These are phyloP conservation scores for Anagrus nilaparvatae DNA, from an alignment of 1,140 invertebrate species.

Conservation along the genomic window DNA sequence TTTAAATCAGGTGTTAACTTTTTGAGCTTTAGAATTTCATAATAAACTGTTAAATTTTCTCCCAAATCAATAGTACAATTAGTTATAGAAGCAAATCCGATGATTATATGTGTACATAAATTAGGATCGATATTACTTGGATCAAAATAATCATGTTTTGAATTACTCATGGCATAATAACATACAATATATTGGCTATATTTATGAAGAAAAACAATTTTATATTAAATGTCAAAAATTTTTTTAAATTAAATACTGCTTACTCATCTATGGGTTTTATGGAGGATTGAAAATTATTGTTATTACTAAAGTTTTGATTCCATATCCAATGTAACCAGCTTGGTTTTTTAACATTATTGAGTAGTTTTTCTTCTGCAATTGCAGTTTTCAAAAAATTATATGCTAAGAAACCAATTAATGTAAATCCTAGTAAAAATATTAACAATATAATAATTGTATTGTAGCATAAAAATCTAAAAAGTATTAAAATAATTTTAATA, in stretches of 20 bases:
- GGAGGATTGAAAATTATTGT: not conserved
- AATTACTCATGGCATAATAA: constrained; percentile 52
- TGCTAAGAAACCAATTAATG: constrained; percentile 7
- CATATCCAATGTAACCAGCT: constrained; percentile 11
- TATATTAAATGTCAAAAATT: not conserved
- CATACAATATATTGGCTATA: constrained; percentile 38
- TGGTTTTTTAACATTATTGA: constrained; percentile 11
- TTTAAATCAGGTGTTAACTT: constrained; percentile 57
- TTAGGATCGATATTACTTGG: constrained; percentile 51
- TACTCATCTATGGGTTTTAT: constrained; percentile 11
- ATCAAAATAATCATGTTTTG: constrained; percentile 25
- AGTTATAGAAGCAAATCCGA: constrained; percentile 58
- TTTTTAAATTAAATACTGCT: not conserved
- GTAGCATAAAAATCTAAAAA: constrained; percentile 9
- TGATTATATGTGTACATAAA: constrained; percentile 73
- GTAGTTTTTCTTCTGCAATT: constrained; percentile 8
- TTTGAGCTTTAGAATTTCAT: constrained; percentile 50
- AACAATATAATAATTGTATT: constrained; percentile 7
- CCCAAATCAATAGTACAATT: constrained; percentile 49
- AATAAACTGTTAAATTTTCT: constrained; percentile 37
- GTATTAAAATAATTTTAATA: not conserved
- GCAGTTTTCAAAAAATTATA: constrained; percentile 11
- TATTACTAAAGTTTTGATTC: constrained; percentile 4
- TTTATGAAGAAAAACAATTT: not conserved
- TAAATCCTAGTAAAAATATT: constrained; percentile 8